A percentile compares a stretch with the other conserved stretches of the same genome.
These are phyloP conservation scores for Heterodera filipjevi DNA, from an alignment of 2,888 invertebrate species.

Conservation along the genomic window DNA sequence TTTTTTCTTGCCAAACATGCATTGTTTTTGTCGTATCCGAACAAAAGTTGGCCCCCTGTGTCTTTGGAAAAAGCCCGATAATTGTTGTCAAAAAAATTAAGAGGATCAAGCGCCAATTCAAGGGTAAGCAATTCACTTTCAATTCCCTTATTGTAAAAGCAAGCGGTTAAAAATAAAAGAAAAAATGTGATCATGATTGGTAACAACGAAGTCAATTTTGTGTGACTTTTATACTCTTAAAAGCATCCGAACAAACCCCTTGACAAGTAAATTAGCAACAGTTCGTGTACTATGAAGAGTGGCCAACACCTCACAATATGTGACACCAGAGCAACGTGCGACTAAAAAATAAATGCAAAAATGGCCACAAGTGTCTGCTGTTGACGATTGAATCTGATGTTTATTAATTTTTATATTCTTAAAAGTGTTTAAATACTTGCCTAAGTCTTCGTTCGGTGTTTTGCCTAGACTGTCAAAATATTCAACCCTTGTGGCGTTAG, in stretches of 20 bases:
- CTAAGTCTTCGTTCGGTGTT: background rate
- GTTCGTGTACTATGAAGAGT: no score
- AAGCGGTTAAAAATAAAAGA: no score
- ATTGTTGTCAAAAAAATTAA: background rate
- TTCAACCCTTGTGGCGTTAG: background rate
- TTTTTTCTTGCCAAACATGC: no score
- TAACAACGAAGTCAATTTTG: background rate
- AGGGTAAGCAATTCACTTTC: background rate
- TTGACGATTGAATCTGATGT: slow-evolving; percentile 8
- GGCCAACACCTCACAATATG: background rate
- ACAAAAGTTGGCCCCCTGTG: background rate
- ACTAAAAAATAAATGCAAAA: slow-evolving; percentile 16
- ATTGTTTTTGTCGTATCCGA: background rate
- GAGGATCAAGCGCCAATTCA: no score
- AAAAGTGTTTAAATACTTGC: background rate
- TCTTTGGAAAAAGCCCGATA: background rate
- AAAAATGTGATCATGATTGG: no score
- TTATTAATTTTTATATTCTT: no score
- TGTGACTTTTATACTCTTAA: background rate
- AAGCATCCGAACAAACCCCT: no score
- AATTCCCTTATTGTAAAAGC: background rate
- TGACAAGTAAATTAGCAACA: no score
- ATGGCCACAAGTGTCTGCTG: slow-evolving; percentile 20
- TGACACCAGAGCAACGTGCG: background rate
- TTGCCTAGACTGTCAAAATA: slow-evolving; percentile 20